These are phyloP conservation scores for Olivierus martensii DNA, from an alignment of 1,140 invertebrate species.

Conservation along the genomic window DNA sequence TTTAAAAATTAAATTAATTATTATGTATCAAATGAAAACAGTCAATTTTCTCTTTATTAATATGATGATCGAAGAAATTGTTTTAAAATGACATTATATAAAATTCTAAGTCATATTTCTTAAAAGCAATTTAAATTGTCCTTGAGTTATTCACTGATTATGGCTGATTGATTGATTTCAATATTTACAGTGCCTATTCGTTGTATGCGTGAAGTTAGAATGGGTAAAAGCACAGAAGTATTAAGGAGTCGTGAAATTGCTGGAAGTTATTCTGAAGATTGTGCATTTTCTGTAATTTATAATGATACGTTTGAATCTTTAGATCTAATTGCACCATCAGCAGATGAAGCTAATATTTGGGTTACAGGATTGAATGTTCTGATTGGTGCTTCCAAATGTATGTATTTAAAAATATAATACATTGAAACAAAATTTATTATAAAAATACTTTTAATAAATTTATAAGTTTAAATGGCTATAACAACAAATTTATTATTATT, in stretches of 20 bases:
- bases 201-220: slow-evolving; percentile 42
- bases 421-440: too few species aligned
- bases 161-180: background rate
- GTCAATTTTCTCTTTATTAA: too few species aligned
- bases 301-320: slow-evolving; percentile 44
- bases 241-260: slow-evolving; percentile 38
- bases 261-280: slow-evolving; percentile 38
- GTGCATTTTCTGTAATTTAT: slow-evolving; percentile 48
- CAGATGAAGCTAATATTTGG: slow-evolving; percentile 51
- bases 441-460: too few species aligned
- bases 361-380: slow-evolving; percentile 42
- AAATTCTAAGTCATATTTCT: too few species aligned
- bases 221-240: slow-evolving; percentile 44
- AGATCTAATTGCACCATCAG: slow-evolving; percentile 43
- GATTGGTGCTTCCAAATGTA: slow-evolving; percentile 33
- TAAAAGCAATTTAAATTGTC: background rate
- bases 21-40: too few species aligned
- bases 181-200: slow-evolving; percentile 39
- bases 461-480: too few species aligned
- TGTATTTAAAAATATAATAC: background rate
- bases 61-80: too few species aligned
- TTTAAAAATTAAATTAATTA: too few species aligned
- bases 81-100: too few species aligned
- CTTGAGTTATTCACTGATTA: background rate
- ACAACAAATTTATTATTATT: too few species aligned